phyloP scores from a whole-genome alignment of 2,888 invertebrate genomes.

The Heliconius cydno region DNA sequence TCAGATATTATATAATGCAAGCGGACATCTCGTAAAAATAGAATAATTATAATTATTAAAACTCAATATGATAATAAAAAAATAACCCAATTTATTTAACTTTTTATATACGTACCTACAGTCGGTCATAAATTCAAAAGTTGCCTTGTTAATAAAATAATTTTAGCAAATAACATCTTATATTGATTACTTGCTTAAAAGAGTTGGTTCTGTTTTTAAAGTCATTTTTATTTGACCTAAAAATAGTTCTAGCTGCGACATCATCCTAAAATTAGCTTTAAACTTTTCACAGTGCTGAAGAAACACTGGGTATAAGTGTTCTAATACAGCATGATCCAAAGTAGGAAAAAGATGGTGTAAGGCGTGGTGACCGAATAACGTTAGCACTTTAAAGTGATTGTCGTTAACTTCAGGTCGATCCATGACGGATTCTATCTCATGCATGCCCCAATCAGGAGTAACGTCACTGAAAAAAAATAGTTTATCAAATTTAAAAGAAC shows the following conservation, averaged over 20 bases:
- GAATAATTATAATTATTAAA: no score
- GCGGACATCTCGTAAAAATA: no score
- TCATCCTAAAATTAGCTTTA: constrained; percentile 76
- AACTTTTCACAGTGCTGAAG: constrained; percentile 85
- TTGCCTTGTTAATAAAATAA: neutral
- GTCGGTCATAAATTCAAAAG: neutral
- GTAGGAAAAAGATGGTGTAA: constrained; percentile 92
- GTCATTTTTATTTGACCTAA: constrained; percentile 68
- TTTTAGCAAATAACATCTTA: neutral
- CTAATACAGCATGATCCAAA: constrained; percentile 88
- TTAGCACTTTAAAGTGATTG: constrained; percentile 85
- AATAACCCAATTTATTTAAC: neutral
- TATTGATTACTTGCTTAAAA: constrained; percentile 48
- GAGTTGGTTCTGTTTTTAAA: constrained; percentile 60
- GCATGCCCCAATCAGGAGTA: constrained; percentile 89
- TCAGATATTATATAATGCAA: no score
- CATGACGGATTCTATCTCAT: constrained; percentile 89
- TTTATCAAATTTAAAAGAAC: constrained; percentile 28
- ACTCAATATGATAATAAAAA: no score
- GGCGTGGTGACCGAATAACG: constrained; percentile 90
- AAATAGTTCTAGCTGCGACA: constrained; percentile 64
- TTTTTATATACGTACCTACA: neutral
- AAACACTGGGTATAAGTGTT: constrained; percentile 85
- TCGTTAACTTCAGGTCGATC: constrained; percentile 87
- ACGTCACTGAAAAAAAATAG: constrained; percentile 63